Base-by-base conservation (phyloP, 35 echinoderm and acorn worm species). In the Apostichopus californicus region DNA sequence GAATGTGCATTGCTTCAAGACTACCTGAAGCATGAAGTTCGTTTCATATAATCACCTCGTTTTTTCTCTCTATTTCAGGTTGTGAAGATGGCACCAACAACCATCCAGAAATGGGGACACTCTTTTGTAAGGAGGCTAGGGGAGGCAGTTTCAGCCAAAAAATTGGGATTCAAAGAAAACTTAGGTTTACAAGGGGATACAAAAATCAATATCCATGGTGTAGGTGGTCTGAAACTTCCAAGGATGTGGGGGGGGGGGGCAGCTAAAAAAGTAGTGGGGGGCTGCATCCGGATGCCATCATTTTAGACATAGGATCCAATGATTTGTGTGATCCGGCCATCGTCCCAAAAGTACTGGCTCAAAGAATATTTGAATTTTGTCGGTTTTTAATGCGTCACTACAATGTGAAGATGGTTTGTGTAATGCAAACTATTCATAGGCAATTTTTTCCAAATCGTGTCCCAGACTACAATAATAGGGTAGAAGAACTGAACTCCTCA, bases 381-480 rank as follows among this genome's bases (percentile, higher is more conserved):
- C 13, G 4, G 54, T 64, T 60, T 60, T 17, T 86, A 0, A 18
- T 86, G 2, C 18, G 25, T 46, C 52, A 57, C 55, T 55, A 86
- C 55, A 56, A 64, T 56, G 55, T 86, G 2, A 57, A 64, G 7
- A 57, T 55, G 23, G 59, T 87, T 87, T 87, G 26, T 65, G 83
- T 56, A 87, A 13, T 55, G 15, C 83, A 87, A 87, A 65, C 59
- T 28, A 55, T 87, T 18, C 46, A 87, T 87, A 87, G 56, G 0
- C 55, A 17, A 9, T 65, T 2, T 5, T 1, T 87, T 4, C 83
- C 83, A 15, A 17, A 28, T 26, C 14, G 55, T n/a, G 34, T 28
- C 83, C 86, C 58, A 68, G 60, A 88, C 53, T 88, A 88, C 21
- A 88, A 88, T 73, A 18, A 88, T 9, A 65, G 59, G 86, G 86